A percentile compares a stretch with the other conserved stretches of the same genome.
Evolutionary conservation across 1,140 invertebrate genomes (phyloP).

Genomic region (Archivesica marissinica): DNA sequence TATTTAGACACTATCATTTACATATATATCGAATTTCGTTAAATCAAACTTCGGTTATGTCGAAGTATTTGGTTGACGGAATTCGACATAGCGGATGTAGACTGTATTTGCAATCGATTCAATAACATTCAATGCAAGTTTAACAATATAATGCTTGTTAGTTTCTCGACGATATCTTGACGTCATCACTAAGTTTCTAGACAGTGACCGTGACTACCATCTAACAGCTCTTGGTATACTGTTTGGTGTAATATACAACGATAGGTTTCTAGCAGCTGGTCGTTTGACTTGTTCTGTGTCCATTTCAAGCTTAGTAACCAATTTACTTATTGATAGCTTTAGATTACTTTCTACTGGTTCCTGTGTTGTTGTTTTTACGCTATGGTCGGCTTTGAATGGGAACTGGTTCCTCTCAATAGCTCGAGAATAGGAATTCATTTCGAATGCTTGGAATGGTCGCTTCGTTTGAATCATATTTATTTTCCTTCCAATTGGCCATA

Average conservation of each 20-base stretch:
- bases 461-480: slow-evolving; percentile 46
- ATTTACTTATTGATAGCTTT: not conserved
- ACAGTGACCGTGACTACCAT: slow-evolving; percentile 5
- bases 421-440: slow-evolving; percentile 58
- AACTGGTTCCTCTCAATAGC: slow-evolving; percentile 43
- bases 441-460: slow-evolving; percentile 34
- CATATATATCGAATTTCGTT: too few species aligned
- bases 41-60: too few species aligned
- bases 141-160: not conserved
- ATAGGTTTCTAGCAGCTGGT: slow-evolving; percentile 34
- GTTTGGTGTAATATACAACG: slow-evolving; percentile 24
- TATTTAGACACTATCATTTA: not conserved
- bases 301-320: slow-evolving; percentile 17
- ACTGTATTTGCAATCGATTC: not conserved
- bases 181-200: not conserved
- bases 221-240: slow-evolving; percentile 29
- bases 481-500: slow-evolving; percentile 54
- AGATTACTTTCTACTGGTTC: not conserved
- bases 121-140: not conserved
- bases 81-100: too few species aligned
- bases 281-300: slow-evolving; percentile 14
- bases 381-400: slow-evolving; percentile 44
- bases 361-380: not conserved
- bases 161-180: not conserved
- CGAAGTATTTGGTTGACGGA: too few species aligned